Evolutionary conservation across 2,888 invertebrate genomes (phyloP).

Genomic region (Folsomia manolachei): DNA sequence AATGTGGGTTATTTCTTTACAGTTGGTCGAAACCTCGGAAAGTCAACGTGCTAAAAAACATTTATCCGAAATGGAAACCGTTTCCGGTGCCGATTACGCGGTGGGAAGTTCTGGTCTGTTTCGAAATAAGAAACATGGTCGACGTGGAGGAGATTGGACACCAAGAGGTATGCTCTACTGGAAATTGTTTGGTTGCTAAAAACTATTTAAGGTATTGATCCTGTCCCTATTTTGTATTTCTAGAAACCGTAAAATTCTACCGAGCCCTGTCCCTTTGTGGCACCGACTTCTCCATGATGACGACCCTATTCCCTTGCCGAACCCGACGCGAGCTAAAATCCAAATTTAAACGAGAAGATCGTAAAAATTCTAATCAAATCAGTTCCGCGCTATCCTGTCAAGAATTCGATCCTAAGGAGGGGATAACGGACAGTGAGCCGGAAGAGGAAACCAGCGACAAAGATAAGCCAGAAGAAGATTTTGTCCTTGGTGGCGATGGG

Average conservation of each 20-base stretch:
- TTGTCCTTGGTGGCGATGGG: slow-evolving; percentile 14
- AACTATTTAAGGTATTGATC: neutral
- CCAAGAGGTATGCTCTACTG: slow-evolving; percentile 57
- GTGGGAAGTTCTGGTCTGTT: slow-evolving; percentile 55
- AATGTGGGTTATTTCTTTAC: slow-evolving; percentile 24
- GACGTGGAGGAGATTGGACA: slow-evolving; percentile 71
- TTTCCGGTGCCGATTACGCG: slow-evolving; percentile 63
- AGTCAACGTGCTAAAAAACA: slow-evolving; percentile 58
- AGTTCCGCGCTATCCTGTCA: slow-evolving; percentile 65
- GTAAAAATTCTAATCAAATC: slow-evolving; percentile 67
- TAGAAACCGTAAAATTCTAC: slow-evolving; percentile 88
- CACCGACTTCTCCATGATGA: slow-evolving; percentile 89
- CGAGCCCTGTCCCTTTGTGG: slow-evolving; percentile 83
- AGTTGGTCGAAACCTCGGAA: slow-evolving; percentile 70
- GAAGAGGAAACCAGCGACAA: slow-evolving; percentile 23
- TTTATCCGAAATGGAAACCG: slow-evolving; percentile 64
- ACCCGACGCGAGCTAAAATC: slow-evolving; percentile 78
- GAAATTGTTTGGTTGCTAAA: no score
- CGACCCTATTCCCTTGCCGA: slow-evolving; percentile 74
- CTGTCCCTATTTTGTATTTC: no score
- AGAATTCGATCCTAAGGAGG: slow-evolving; percentile 43
- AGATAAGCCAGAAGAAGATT: neutral
- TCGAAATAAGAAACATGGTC: slow-evolving; percentile 60
- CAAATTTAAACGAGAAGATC: slow-evolving; percentile 91
- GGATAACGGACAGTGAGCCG: slow-evolving; percentile 36